These are phyloP conservation scores for Gopherus evgoodei DNA, from an alignment of 2,113 vertebrate species.

Conservation along the genomic window DNA sequence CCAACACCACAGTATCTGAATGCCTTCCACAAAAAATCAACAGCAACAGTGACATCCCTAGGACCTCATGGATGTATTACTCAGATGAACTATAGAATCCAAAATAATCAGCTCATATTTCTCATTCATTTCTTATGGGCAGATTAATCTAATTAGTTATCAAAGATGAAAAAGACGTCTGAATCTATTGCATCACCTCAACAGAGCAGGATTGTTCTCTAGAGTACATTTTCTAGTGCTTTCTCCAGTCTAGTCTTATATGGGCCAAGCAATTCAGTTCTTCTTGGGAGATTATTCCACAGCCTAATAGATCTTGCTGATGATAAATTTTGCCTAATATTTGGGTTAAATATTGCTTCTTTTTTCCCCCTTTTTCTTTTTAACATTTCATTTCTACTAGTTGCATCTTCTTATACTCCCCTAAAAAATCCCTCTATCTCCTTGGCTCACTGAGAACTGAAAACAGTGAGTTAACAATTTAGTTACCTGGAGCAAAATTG, in stretches of 20 bases:
- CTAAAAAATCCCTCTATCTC: too few relatives aligned
- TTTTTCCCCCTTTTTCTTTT: neutral
- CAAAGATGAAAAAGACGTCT: neutral
- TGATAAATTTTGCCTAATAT: neutral
- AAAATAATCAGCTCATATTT: neutral
- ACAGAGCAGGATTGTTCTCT: neutral
- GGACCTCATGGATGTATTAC: neutral
- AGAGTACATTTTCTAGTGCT: neutral
- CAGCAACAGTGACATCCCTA: neutral
- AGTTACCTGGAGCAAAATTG: neutral
- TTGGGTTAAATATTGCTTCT: neutral
- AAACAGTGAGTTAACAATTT: neutral
- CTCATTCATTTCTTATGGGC: neutral
- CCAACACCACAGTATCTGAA: neutral
- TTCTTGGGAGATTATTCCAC: neutral
- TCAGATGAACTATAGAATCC: rapidly evolving
- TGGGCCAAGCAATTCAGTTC: neutral
- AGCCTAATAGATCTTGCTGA: neutral
- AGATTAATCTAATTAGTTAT: neutral
- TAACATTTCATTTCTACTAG: neutral
- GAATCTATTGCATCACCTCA: neutral
- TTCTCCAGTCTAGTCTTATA: neutral
- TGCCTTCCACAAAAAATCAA: neutral
- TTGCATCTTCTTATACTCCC: neutral
- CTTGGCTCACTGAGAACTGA: neutral